Evolutionary conservation across 37 sponge, comb jelly and placozoan species (phyloP).

Genomic region (Hormiphora californensis): DNA sequence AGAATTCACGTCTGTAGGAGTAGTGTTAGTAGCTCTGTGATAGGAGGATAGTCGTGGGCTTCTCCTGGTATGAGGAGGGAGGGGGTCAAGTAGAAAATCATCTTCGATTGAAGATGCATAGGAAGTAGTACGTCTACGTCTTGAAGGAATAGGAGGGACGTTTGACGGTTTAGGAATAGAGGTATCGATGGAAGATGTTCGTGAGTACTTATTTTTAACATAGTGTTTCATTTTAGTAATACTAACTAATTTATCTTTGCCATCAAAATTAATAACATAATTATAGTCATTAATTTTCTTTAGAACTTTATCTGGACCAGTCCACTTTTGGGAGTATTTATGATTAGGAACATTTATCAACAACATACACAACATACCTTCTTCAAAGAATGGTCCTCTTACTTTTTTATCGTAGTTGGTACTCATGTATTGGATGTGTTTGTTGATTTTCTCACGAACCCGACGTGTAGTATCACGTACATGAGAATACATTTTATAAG

Average conservation of each 20-base stretch:
- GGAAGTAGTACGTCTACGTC: too few species aligned
- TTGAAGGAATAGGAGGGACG: too few species aligned
- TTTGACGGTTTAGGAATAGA: too few species aligned
- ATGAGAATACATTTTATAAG: background rate
- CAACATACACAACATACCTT: background rate
- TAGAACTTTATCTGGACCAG: background rate
- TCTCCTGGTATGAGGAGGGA: too few species aligned
- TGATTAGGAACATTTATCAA: slow-evolving; percentile 1
- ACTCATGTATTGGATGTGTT: background rate
- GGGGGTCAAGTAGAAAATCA: too few species aligned
- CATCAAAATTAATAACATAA: slow-evolving; percentile 10
- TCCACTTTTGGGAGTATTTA: slow-evolving; percentile 3
- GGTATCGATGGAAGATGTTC: too few species aligned
- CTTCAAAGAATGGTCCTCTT: background rate
- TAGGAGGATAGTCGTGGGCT: too few species aligned
- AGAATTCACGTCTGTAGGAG: too few species aligned
- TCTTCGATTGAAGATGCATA: too few species aligned
- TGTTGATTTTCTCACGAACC: background rate
- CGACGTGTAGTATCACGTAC: background rate
- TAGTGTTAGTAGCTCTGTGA: too few species aligned
- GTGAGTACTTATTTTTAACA: slow-evolving; percentile 28
- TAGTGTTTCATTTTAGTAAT: slow-evolving; percentile 35
- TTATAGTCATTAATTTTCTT: slow-evolving; percentile 15
- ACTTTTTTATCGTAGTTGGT: background rate
- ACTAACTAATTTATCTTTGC: slow-evolving; percentile 3